These are phyloP conservation scores for Gymnocheta viridis DNA, from an alignment of 2,888 invertebrate species.

Conservation along the genomic window DNA sequence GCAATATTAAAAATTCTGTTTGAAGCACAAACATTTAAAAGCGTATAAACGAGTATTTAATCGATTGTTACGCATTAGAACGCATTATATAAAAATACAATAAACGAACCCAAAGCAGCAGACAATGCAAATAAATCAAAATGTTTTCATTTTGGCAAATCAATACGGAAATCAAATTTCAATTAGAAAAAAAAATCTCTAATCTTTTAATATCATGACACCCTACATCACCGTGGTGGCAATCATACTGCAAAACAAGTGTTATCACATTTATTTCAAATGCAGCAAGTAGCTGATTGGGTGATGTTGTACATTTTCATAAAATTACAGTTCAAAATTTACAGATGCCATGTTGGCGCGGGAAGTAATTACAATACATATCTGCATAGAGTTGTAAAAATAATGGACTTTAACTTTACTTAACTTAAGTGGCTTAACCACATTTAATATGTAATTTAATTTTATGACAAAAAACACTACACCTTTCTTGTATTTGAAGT, in stretches of 20 bases:
- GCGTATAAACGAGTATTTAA: background rate
- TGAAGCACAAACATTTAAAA: background rate
- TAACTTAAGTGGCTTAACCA: too few relatives aligned
- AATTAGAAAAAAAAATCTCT: constrained; percentile 25
- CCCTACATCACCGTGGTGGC: background rate
- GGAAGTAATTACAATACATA: too few relatives aligned
- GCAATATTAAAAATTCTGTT: background rate
- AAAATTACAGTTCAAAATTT: too few relatives aligned
- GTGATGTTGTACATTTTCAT: too few relatives aligned
- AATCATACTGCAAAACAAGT: background rate
- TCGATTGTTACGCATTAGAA: constrained; percentile 19
- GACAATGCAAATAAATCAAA: constrained; percentile 42
- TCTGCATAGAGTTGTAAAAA: too few relatives aligned
- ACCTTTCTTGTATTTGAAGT: too few relatives aligned
- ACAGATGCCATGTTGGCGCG: too few relatives aligned
- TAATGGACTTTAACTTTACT: too few relatives aligned
- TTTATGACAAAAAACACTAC: too few relatives aligned
- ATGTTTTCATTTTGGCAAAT: constrained; percentile 58
- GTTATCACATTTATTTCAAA: too few relatives aligned
- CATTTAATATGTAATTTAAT: too few relatives aligned
- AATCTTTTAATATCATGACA: constrained; percentile 44
- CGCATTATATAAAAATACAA: background rate
- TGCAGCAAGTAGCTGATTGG: too few relatives aligned
- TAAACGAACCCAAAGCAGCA: constrained; percentile 1
- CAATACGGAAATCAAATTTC: constrained; percentile 59